Evolutionary conservation across 1,140 invertebrate species (phyloP), one percentile per base, ranked within the genome.

Genomic region (Lordiphosa collinella): DNA sequence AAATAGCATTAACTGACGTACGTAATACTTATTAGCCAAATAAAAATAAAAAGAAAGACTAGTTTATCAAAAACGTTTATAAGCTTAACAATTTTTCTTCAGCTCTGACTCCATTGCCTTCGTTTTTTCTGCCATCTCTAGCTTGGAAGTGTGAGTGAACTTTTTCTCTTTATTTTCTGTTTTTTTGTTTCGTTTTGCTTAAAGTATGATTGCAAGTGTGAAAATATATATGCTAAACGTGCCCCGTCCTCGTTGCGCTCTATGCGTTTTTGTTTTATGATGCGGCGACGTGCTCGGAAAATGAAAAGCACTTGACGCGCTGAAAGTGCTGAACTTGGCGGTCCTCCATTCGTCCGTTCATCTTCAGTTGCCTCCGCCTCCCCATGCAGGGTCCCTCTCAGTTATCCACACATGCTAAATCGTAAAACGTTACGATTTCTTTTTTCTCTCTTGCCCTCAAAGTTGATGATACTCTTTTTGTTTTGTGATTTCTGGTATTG

Each of bases 211-310:
- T 80, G 75, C 75, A 80, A 82, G 75, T 80, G 75, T 80, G 75
- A 80, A 76, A 82, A 80, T 82, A 80, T 80, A 82, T 80, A 82
- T 80, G 76, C 71, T 80, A 80, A 80, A 76, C 78, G 75, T 82
- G 76, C 55, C 59, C 43, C 34, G 34, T 48, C 36, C 40, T 56
- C 65, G 55, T 60, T 68, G 55, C 40, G 65, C 64, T 60, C 35
- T 43, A 61, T 68, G 64, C 65, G 73, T 80, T 80, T 80, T 80
- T 80, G 76, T 80, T 80, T 80, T 80, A 80, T 84, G 78, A 80
- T 58, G 66, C 78, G 76, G 49, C 71, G 78, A 80, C 76, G 76
- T 80, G 76, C 78, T 80, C 62, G 66, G 76, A 80, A 80, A 80
- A 80, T 80, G 66, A 80, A 80, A 80, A 80, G 76, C 76, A 84